phyloP scores from a whole-genome alignment of 1,140 invertebrate species.

The Cyrtorhinus lividipennis region DNA sequence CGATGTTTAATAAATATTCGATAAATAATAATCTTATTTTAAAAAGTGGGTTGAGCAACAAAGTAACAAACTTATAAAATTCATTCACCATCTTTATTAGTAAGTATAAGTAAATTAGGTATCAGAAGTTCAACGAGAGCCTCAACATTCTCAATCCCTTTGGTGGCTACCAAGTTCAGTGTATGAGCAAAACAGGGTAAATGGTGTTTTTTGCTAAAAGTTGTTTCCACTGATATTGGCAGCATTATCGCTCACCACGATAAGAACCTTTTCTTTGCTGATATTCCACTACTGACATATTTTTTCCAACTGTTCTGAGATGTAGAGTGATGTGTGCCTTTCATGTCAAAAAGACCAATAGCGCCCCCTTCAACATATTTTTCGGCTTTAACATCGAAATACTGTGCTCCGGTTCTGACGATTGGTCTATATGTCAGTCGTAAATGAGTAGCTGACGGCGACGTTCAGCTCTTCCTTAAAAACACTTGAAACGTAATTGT shows the following conservation, averaged over 20 bases:
- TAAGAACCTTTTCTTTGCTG: constrained; percentile 28
- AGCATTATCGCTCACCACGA: constrained; percentile 31
- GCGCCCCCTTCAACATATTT: constrained; percentile 24
- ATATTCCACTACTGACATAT: constrained; percentile 29
- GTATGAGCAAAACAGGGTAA: constrained; percentile 32
- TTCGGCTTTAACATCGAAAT: constrained; percentile 10
- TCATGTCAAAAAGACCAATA: constrained; percentile 23
- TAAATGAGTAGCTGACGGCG: constrained; percentile 25
- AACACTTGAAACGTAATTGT: constrained; percentile 24
- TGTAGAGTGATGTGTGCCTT: constrained; percentile 24
- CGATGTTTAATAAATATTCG: no score
- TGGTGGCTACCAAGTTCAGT: constrained; percentile 29
- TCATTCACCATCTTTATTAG: no score
- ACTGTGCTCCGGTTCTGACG: constrained; percentile 20
- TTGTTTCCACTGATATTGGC: constrained; percentile 29
- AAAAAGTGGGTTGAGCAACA: no score
- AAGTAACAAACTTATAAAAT: no score
- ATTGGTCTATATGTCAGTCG: constrained; percentile 28
- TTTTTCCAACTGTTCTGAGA: constrained; percentile 21
- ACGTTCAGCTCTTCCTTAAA: constrained; percentile 24
- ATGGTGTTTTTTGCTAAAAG: constrained; percentile 29
- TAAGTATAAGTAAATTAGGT: no score
- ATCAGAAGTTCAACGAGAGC: background rate
- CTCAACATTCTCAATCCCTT: constrained; percentile 20
- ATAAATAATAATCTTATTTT: no score